Conservation (phyloP, 2,888 invertebrate species). For the Cryptocephalus primarius region DNA sequence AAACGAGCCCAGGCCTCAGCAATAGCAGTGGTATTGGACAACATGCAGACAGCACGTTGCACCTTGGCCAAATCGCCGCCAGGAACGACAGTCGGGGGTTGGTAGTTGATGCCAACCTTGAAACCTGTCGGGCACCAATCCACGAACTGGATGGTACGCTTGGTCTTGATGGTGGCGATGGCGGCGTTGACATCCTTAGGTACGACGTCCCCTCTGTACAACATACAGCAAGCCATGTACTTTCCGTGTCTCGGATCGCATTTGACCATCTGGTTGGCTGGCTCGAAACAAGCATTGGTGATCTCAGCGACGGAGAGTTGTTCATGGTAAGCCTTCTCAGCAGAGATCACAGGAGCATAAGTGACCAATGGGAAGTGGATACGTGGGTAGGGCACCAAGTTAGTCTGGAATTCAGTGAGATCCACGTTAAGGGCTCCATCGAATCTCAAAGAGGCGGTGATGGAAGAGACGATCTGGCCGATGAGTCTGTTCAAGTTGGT, state of each 20-base stretch:
- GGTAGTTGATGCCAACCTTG: conserved; percentile 85
- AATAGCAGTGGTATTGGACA: conserved; percentile 93
- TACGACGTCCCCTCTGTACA: conserved; percentile 63
- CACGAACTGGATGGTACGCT: conserved; percentile 85
- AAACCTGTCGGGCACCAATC: conserved; percentile 84
- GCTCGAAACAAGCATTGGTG: conserved; percentile 93
- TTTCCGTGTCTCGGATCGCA: conserved; percentile 89
- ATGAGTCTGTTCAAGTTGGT: conserved; percentile 93
- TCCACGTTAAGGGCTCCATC: conserved; percentile 91
- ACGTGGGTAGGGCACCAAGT: conserved; percentile 90
- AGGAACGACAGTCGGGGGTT: conserved; percentile 90
- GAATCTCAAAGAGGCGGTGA: conserved; percentile 87
- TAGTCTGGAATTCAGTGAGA: conserved; percentile 90
- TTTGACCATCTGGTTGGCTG: conserved; percentile 91
- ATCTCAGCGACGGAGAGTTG: conserved; percentile 86
- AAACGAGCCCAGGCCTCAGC: conserved; percentile 95
- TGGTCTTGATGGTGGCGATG: conserved; percentile 91
- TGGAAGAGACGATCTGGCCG: conserved; percentile 88
- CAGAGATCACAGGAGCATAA: conserved; percentile 86
- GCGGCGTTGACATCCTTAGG: conserved; percentile 95
- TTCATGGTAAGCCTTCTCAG: conserved; percentile 91
- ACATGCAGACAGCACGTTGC: conserved; percentile 96
- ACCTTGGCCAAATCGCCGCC: conserved; percentile 92
- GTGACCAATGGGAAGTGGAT: conserved; percentile 92
- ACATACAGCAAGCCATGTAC: conserved; percentile 94